A percentile compares a stretch with the other conserved stretches of the same genome.
phyloP scores from a whole-genome alignment of 1,140 invertebrate species.

The Chelonus insularis region DNA sequence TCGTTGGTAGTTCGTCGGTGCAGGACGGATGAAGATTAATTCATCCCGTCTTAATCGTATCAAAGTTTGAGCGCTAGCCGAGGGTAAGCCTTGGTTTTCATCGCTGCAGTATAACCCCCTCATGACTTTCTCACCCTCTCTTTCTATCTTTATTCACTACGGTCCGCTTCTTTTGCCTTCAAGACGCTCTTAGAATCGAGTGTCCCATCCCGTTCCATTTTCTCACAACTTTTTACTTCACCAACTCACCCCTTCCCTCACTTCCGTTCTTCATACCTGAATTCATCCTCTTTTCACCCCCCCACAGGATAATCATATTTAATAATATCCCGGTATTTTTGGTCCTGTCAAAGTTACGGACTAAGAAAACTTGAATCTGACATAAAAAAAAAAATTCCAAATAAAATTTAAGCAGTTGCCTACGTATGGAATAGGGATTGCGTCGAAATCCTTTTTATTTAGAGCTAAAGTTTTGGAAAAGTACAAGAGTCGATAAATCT shows the following conservation, averaged over 20 bases:
- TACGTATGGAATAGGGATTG: no score
- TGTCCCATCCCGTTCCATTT: constrained; percentile 18
- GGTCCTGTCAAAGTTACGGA: constrained; percentile 45
- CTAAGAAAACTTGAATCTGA: constrained; percentile 15
- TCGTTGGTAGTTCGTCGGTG: constrained; percentile 10
- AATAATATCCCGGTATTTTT: constrained; percentile 59
- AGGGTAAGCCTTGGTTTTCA: constrained; percentile 36
- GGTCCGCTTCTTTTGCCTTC: constrained; percentile 25
- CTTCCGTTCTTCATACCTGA: not conserved
- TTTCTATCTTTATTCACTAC: constrained; percentile 3
- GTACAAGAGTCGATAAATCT: no score
- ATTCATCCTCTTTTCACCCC: not conserved
- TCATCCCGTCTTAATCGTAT: constrained; percentile 62
- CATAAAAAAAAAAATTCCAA: constrained; percentile 23
- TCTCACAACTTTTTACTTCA: constrained; percentile 51
- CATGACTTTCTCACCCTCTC: constrained; percentile 30
- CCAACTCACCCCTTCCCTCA: constrained; percentile 14
- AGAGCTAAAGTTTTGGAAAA: no score
- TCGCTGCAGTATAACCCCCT: constrained; percentile 4
- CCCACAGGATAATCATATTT: constrained; percentile 56
- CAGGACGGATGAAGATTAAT: constrained; percentile 59
- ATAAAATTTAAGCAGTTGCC: constrained; percentile 32
- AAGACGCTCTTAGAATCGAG: constrained; percentile 28
- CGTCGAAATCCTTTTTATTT: no score
- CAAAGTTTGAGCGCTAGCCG: constrained; percentile 56